Evolutionary conservation across 2,797 vertebrate species (phyloP).

Genomic region (Echeneis naucrates): DNA sequence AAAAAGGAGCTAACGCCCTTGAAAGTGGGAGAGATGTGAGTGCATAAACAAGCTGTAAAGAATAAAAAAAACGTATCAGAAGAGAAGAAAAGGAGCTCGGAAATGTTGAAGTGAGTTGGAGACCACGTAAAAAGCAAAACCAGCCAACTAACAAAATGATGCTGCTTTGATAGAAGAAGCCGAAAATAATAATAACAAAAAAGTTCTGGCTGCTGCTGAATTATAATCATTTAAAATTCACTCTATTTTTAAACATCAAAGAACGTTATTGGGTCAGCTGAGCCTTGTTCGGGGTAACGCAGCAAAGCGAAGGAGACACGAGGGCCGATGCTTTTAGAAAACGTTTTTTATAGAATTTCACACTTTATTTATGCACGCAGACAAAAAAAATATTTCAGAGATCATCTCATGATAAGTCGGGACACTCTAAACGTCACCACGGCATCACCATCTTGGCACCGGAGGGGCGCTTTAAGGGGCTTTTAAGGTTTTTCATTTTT

Average conservation of each 20-base stretch:
- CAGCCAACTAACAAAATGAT: conserved; percentile 38
- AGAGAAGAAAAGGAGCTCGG: neutral
- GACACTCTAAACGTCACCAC: no score
- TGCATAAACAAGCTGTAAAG: no score
- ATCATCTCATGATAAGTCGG: no score
- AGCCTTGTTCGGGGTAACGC: conserved; percentile 9
- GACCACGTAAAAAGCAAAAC: conserved; percentile 45
- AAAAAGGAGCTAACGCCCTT: no score
- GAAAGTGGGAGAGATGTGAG: no score
- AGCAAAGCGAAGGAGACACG: neutral
- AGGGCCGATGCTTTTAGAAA: neutral
- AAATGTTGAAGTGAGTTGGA: neutral
- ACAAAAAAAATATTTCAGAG: neutral
- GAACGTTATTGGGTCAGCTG: conserved; percentile 48
- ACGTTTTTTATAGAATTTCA: neutral
- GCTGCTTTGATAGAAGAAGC: conserved; percentile 58
- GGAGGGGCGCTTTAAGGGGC: no score
- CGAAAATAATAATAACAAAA: conserved; percentile 45
- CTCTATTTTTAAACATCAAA: conserved; percentile 56
- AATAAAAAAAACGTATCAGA: no score
- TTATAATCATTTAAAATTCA: conserved; percentile 60
- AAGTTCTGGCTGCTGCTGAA: conserved; percentile 52
- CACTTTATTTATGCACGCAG: neutral
- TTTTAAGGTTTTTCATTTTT: no score
- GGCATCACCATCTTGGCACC: no score